phyloP scores from a whole-genome alignment of 2,888 invertebrate species.

The Melitaea athalia region DNA sequence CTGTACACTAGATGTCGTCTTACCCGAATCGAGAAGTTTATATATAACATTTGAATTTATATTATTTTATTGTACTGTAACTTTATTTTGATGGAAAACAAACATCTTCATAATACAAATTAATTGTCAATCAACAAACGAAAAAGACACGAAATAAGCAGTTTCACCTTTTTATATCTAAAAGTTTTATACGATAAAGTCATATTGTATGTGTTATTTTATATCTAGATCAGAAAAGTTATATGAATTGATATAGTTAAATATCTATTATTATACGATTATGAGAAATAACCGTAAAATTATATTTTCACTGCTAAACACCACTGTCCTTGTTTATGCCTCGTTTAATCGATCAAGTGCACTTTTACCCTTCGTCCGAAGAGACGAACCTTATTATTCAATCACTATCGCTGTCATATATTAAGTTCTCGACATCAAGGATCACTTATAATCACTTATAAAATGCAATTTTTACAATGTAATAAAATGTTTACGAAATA shows the following conservation, averaged over 20 bases:
- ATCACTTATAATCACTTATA: background rate
- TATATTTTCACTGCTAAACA: too few relatives aligned
- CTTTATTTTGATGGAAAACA: background rate
- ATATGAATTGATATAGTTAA: background rate
- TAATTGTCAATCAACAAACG: too few relatives aligned
- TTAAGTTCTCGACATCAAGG: background rate
- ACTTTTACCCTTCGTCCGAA: background rate
- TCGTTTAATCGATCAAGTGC: too few relatives aligned
- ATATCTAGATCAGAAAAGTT: too few relatives aligned
- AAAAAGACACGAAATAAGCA: too few relatives aligned
- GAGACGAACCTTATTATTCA: background rate
- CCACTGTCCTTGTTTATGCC: too few relatives aligned
- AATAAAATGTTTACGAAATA: conserved; percentile 15
- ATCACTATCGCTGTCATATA: background rate
- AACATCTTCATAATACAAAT: background rate
- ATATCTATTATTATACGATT: too few relatives aligned
- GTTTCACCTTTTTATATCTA: too few relatives aligned
- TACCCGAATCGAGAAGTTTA: background rate
- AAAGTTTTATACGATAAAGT: too few relatives aligned
- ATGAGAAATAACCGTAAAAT: too few relatives aligned
- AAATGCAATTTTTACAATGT: conserved; percentile 1
- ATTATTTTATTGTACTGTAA: too few relatives aligned
- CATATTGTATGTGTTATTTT: too few relatives aligned
- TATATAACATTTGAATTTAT: background rate
- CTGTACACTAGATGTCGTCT: conserved; percentile 36